Evolutionary conservation across 2,888 invertebrate species (phyloP).

Genomic region (Ptilodon capucinus): DNA sequence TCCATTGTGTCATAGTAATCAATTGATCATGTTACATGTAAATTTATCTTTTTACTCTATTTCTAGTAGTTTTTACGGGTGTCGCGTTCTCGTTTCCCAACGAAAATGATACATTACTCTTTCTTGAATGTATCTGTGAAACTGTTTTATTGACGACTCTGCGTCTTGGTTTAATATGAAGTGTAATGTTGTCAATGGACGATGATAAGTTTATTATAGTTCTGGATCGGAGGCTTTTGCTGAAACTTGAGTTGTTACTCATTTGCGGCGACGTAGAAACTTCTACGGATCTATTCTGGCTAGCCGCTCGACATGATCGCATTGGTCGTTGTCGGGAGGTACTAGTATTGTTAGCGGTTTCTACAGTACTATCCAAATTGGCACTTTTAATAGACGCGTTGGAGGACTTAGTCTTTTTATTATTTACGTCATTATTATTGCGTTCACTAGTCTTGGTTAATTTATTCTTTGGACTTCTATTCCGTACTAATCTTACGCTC

Average conservation of each 20-base stretch:
- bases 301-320: conserved; percentile 30
- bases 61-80: conserved; percentile 3
- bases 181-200: conserved; percentile 21
- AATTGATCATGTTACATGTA: no score
- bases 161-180: conserved; percentile 15
- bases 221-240: conserved; percentile 18
- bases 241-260: conserved; percentile 7
- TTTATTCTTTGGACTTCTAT: conserved; percentile 5
- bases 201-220: conserved; percentile 19
- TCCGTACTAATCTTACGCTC: neutral
- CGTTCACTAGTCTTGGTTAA: neutral
- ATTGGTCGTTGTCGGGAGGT: conserved; percentile 22
- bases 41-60: conserved; percentile 13
- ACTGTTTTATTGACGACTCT: conserved; percentile 9
- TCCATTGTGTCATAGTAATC: neutral
- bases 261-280: conserved; percentile 9
- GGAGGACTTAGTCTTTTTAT: neutral
- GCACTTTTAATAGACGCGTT: neutral
- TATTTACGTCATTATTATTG: neutral
- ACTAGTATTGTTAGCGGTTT: conserved; percentile 7
- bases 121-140: conserved; percentile 11
- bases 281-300: conserved; percentile 18
- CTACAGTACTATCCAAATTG: neutral
- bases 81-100: conserved; percentile 14
- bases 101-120: conserved; percentile 34